Evolutionary conservation across 2,888 invertebrate genomes (phyloP), one percentile per base, ranked within the genome.

Genomic region (Cantharis nigra): DNA sequence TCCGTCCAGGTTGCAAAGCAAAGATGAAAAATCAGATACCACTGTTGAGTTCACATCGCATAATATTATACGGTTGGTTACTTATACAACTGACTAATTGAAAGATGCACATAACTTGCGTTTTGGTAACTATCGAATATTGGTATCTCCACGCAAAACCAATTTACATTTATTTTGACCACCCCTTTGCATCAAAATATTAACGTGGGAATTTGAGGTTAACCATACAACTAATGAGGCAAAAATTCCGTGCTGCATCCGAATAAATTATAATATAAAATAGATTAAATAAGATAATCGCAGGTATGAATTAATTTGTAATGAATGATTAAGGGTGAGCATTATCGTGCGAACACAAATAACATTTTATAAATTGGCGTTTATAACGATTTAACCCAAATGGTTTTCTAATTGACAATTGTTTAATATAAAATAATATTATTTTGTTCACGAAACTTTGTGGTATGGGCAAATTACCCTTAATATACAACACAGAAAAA

Each of bases 1-100:
- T 86, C 85, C 85, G 85, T 82, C 82, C 81, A 81, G 81, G 79
- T 80, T 85, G 84, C 85, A 85, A 83, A 85, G 85, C 83, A 81
- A 76, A 81, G 80, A 80, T 79, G 76, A 80, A 78, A 79, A 80
- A 80, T 79, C 78, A 74, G 80, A 80, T 80, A 80, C 71, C 63
- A 49, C 69, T 71, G 69, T 71, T 74, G 74, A 77, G 74, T 78
- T 79, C 75, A 79, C 80, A 81, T 80, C 81, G 81, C 82, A 81
- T 82, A 82, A 80, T 81, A 81, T 82, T 82, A 80, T 81, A 83
- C 78, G 81, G 75, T 83, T 81, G 79, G 80, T 79, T 80, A 80
- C 79, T 75, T 77, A 70, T 70, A 70, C 75, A 71, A 75, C 79
- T 80, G 77, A 81, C 80, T 82, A 82, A 81, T 81, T 81, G 79